phyloP scores from a whole-genome alignment of 2,888 invertebrate species.

The Pharmacophagus antenor region DNA sequence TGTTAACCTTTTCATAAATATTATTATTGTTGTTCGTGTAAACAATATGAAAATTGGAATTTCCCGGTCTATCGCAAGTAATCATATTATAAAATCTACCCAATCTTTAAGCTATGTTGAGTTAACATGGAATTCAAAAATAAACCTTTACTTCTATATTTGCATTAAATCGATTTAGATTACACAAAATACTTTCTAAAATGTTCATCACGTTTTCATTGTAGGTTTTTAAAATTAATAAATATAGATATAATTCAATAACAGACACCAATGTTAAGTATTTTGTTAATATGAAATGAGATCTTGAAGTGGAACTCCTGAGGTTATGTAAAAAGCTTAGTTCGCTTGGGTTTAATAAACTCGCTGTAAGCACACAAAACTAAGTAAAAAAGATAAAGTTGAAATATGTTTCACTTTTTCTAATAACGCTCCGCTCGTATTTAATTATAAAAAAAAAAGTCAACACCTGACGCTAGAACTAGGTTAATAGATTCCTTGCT shows the following conservation, averaged over 20 bases:
- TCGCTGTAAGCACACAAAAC: slow-evolving; percentile 16
- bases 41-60: too few relatives aligned
- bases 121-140: too few relatives aligned
- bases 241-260: not conserved
- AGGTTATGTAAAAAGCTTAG: not conserved
- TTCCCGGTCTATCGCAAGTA: too few relatives aligned
- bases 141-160: too few relatives aligned
- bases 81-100: too few relatives aligned
- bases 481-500: slow-evolving; percentile 21
- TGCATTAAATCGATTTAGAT: too few relatives aligned
- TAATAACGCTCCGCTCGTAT: slow-evolving; percentile 18
- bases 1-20: too few relatives aligned
- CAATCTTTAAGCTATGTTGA: too few relatives aligned
- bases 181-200: too few relatives aligned
- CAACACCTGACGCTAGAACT: slow-evolving; percentile 15
- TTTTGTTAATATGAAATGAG: not conserved
- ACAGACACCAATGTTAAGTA: not conserved
- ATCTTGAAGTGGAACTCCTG: not conserved
- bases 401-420: slow-evolving; percentile 25
- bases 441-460: slow-evolving; percentile 21
- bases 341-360: slow-evolving; percentile 13
- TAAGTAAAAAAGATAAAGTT: slow-evolving; percentile 21
- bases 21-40: too few relatives aligned
- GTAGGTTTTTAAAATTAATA: not conserved
- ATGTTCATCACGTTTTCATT: too few relatives aligned